Percentiles rank a stretch among this genome's conserved stretches.
Evolutionary conservation across 1,140 invertebrate genomes (phyloP).

Genomic region (Parapsyche elsis): DNA sequence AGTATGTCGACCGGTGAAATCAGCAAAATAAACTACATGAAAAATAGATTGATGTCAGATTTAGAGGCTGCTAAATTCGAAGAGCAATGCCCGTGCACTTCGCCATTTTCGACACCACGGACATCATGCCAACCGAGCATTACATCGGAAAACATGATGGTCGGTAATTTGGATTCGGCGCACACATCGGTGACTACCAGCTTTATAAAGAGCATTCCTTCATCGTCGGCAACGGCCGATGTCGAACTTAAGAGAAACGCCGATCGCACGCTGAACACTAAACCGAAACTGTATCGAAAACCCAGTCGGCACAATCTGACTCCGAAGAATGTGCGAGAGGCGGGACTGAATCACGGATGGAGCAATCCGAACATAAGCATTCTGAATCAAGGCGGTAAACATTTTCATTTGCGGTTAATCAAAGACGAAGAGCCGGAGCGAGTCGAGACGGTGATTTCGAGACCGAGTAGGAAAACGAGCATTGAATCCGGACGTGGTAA

Average conservation of each 20-base stretch:
- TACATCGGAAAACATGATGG: constrained; percentile 65
- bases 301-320: constrained; percentile 64
- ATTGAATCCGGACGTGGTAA: background rate
- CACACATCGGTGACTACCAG: constrained; percentile 65
- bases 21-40: constrained; percentile 56
- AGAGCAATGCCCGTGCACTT: constrained; percentile 77
- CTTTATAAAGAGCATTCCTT: constrained; percentile 51
- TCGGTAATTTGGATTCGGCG: constrained; percentile 58
- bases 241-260: background rate
- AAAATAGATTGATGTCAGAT: constrained; percentile 68
- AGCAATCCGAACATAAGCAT: constrained; percentile 65
- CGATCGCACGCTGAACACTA: constrained; percentile 12
- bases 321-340: constrained; percentile 65
- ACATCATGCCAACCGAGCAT: constrained; percentile 69
- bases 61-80: constrained; percentile 75
- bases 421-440: constrained; percentile 59
- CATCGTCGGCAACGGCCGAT: constrained; percentile 56
- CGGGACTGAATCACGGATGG: constrained; percentile 62
- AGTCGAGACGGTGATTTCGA: constrained; percentile 20
- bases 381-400: constrained; percentile 61
- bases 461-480: constrained; percentile 43
- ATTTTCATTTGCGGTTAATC: constrained; percentile 67
- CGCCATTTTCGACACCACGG: constrained; percentile 77
- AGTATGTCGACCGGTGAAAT: constrained; percentile 55
- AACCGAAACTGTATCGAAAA: constrained; percentile 60